Conservation (phyloP, 2,888 invertebrate species). For the Prostheceraeus crozeri region DNA sequence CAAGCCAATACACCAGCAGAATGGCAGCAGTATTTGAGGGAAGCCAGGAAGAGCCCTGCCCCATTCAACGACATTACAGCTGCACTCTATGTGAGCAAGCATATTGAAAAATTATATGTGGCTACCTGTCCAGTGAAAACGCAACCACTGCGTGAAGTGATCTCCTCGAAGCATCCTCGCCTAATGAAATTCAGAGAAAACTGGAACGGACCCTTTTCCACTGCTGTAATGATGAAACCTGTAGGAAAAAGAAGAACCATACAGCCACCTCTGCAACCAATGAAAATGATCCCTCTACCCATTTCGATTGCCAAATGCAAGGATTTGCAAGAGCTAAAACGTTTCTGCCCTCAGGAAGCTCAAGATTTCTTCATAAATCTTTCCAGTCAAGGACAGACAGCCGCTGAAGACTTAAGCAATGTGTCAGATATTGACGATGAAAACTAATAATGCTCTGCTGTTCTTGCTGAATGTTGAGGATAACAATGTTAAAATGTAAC, state of each 20-base stretch:
- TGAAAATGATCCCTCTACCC: not conserved
- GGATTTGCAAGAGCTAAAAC: not conserved
- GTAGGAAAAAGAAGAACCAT: not conserved
- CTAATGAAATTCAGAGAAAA: not conserved
- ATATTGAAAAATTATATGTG: not conserved
- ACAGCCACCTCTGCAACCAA: not conserved
- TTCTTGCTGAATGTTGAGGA: too few species aligned
- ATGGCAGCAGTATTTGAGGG: conserved; percentile 2
- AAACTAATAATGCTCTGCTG: too few species aligned
- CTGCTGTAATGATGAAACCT: conserved; percentile 4
- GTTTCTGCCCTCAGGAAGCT: not conserved
- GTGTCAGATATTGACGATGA: conserved; percentile 3
- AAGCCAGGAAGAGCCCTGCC: not conserved
- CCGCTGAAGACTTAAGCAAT: conserved; percentile 1
- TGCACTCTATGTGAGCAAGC: not conserved
- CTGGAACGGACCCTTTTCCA: not conserved
- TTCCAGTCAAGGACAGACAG: not conserved
- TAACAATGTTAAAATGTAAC: too few species aligned
- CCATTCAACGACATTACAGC: not conserved
- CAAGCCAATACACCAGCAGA: not conserved
- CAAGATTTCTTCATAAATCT: not conserved
- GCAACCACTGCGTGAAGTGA: not conserved
- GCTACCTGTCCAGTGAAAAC: not conserved
- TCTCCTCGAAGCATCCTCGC: not conserved
- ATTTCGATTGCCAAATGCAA: conserved; percentile 3